Evolutionary conservation across 2,797 vertebrate genomes (phyloP).

Genomic region (Aldrovandia affinis): DNA sequence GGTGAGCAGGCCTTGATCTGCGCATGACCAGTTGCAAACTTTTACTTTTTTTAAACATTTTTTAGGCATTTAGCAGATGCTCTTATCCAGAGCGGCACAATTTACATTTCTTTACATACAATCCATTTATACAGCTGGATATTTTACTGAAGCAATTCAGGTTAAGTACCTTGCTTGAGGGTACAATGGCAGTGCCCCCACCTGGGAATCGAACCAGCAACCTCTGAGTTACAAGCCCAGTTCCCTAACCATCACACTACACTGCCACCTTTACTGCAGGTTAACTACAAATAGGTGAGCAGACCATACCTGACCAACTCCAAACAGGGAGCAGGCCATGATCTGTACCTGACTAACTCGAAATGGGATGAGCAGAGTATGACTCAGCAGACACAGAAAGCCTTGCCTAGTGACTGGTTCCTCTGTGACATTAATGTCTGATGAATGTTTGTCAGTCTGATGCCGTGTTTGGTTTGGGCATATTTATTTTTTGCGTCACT

Average conservation of each 20-base stretch:
- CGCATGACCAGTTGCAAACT: neutral
- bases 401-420: neutral
- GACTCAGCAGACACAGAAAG: neutral
- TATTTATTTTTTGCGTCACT: constrained; percentile 16
- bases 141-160: too few species aligned
- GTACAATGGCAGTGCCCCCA: too few species aligned
- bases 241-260: too few species aligned
- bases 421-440: neutral
- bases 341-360: neutral
- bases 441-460: constrained; percentile 7
- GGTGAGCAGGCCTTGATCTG: neutral
- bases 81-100: too few species aligned
- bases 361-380: neutral
- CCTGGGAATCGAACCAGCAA: too few species aligned
- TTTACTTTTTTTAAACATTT: too few species aligned
- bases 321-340: neutral
- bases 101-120: too few species aligned
- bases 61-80: too few species aligned
- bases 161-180: too few species aligned
- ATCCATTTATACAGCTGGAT: too few species aligned
- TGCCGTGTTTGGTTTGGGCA: neutral
- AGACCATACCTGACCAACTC: neutral
- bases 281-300: neutral
- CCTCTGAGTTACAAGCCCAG: too few species aligned
- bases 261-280: neutral